Evolutionary conservation across 2,888 invertebrate genomes (phyloP).

Genomic region (Chaetogeoica ovagalla): DNA sequence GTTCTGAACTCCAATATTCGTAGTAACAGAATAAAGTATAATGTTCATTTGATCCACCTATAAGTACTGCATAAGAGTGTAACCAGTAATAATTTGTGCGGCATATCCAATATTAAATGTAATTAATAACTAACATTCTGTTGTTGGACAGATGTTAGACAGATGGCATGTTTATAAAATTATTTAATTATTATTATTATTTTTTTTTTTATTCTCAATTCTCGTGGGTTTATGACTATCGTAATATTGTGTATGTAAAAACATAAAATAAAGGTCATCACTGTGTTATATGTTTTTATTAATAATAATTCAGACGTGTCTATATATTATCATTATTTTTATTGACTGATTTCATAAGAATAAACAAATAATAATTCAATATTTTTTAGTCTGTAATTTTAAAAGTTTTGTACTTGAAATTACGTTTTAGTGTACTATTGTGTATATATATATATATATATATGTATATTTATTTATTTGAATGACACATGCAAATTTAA

Average conservation of each 20-base stretch:
- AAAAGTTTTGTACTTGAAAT: neutral
- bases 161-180: slow-evolving; percentile 42
- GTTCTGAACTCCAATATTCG: no score
- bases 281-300: slow-evolving; percentile 19
- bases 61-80: neutral
- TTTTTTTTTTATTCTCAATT: slow-evolving; percentile 30
- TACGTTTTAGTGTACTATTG: neutral
- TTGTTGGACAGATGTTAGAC: slow-evolving; percentile 39
- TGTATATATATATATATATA: no score
- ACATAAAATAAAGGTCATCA: slow-evolving; percentile 32
- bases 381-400: neutral
- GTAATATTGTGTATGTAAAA: neutral
- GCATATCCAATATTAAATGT: neutral
- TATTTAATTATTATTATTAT: no score
- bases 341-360: neutral
- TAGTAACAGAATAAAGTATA: neutral
- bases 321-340: slow-evolving; percentile 3
- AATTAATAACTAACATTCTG: slow-evolving; percentile 19
- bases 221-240: slow-evolving; percentile 13
- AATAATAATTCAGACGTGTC: neutral
- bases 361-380: neutral
- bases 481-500: neutral
- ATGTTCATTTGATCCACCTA: neutral
- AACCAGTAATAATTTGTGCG: neutral
- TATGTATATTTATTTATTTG: neutral